phyloP scores from a whole-genome alignment of 2,888 invertebrate genomes.

The Parnassius mnemosyne region DNA sequence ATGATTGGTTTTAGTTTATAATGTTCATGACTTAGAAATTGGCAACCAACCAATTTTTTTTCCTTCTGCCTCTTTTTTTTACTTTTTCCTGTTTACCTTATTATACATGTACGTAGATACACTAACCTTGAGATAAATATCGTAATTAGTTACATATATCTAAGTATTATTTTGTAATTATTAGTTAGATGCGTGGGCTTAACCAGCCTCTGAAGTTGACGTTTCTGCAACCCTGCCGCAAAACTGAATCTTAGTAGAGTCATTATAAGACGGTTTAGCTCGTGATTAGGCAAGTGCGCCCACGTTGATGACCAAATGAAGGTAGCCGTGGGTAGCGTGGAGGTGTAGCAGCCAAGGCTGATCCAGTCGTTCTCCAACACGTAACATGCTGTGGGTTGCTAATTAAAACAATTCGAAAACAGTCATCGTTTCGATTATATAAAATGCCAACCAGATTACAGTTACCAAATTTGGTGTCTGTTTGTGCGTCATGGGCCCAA shows the following conservation, averaged over 20 bases:
- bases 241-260: slow-evolving; percentile 65
- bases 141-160: not conserved
- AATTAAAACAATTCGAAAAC: slow-evolving; percentile 66
- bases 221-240: slow-evolving; percentile 66
- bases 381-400: slow-evolving; percentile 67
- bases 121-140: not conserved
- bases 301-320: slow-evolving; percentile 77
- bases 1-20: too few relatives aligned
- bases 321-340: slow-evolving; percentile 76
- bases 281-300: slow-evolving; percentile 69
- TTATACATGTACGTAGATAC: not conserved
- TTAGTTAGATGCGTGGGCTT: slow-evolving; percentile 62
- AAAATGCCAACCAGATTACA: slow-evolving; percentile 37
- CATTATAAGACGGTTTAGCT: slow-evolving; percentile 74
- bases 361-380: slow-evolving; percentile 66
- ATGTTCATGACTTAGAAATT: too few relatives aligned
- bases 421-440: slow-evolving; percentile 47
- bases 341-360: slow-evolving; percentile 77
- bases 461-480: slow-evolving; percentile 31
- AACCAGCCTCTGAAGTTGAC: slow-evolving; percentile 55
- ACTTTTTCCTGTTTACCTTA: slow-evolving; percentile 14
- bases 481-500: slow-evolving; percentile 20
- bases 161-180: slow-evolving; percentile 48
- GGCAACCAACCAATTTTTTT: too few relatives aligned
- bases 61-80: slow-evolving; percentile 10